A percentile compares a stretch with the other conserved stretches of the same genome.
phyloP scores from a whole-genome alignment of 2,888 invertebrate genomes.

The Brachyopa scutellaris region DNA sequence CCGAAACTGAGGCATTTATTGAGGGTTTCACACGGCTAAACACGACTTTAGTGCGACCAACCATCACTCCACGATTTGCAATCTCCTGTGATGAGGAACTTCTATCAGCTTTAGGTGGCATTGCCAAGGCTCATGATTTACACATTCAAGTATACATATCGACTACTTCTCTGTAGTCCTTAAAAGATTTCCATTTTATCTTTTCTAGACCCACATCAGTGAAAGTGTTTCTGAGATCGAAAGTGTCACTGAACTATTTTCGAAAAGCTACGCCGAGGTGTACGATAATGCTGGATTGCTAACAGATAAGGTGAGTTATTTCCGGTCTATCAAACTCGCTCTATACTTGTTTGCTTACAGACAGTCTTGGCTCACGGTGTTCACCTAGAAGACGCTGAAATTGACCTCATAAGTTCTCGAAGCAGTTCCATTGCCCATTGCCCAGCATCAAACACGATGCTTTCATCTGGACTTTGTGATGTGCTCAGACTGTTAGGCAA shows the following conservation, averaged over 20 bases:
- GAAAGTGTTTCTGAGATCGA: slow-evolving; percentile 90
- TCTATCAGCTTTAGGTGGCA: slow-evolving; percentile 85
- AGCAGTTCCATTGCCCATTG: slow-evolving; percentile 91
- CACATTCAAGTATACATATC: slow-evolving; percentile 92
- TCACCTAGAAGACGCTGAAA: slow-evolving; percentile 87
- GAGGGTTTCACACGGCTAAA: slow-evolving; percentile 83
- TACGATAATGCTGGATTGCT: slow-evolving; percentile 89
- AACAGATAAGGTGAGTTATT: slow-evolving; percentile 86
- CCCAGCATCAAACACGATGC: slow-evolving; percentile 91
- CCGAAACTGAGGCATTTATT: slow-evolving; percentile 86
- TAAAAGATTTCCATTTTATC: background rate
- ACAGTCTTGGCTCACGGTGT: slow-evolving; percentile 92
- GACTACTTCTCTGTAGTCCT: no score
- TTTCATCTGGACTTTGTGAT: slow-evolving; percentile 92
- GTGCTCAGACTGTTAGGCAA: slow-evolving; percentile 85
- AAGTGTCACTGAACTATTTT: slow-evolving; percentile 84
- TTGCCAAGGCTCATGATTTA: slow-evolving; percentile 87
- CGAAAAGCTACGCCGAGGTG: slow-evolving; percentile 87
- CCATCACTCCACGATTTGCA: slow-evolving; percentile 94
- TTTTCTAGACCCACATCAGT: slow-evolving; percentile 89
- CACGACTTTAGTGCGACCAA: slow-evolving; percentile 87
- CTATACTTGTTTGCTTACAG: slow-evolving; percentile 75
- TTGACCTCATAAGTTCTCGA: slow-evolving; percentile 84
- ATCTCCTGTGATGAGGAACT: slow-evolving; percentile 89
- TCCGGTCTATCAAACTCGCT: background rate